Evolutionary conservation across 2,888 invertebrate genomes (phyloP), one percentile per base, ranked within the genome.

Genomic region (Leptinotarsa tumamoca): DNA sequence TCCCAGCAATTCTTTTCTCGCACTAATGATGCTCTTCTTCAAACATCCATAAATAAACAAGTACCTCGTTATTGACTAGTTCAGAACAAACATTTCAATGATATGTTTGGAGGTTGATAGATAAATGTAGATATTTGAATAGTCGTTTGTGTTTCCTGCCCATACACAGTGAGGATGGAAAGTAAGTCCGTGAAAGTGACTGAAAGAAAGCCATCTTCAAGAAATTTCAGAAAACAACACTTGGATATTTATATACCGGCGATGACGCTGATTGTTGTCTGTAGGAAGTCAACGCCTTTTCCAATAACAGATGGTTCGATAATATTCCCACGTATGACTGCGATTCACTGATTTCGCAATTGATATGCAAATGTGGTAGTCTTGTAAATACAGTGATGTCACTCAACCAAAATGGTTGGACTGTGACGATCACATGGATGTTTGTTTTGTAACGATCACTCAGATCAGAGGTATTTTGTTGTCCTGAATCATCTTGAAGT

Each of bases 341-440:
- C 18, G 7, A 13, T 18, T n/a, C 63, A n/a, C 4, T 17, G 63
- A 33, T 33, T 63, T 43, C 5, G n/a, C 33, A 17, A 4, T 63
- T 18, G 43, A 33, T 63, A 63, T 63, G 63, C 63, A 63, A 43
- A 63, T 33, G 63, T 33, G 43, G 33, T 43, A 5, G 27, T 33
- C 63, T 63, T 63, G 43, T 63, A 14, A 63, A 63, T 43, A 63
- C 33, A 27, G 63, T 63, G 63, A 63, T 63, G n/a, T 63, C 63
- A 63, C 33, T 33, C n/a, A 7, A 33, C 43, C 43, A 43, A 63
- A 63, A 33, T 63, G 43, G 63, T 63, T 63, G 43, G n/a, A 43
- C 27, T 43, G 43, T 33, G 33, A 63, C 63, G 7, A n/a, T 33
- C 63, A 63, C 4, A 27, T 15, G 33, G 4, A 10, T 63, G 63